A percentile compares a stretch with the other conserved stretches of the same genome.
These are phyloP conservation scores for Salvelinus alpinus DNA, from an alignment of 2,113 vertebrate species.

Conservation along the genomic window DNA sequence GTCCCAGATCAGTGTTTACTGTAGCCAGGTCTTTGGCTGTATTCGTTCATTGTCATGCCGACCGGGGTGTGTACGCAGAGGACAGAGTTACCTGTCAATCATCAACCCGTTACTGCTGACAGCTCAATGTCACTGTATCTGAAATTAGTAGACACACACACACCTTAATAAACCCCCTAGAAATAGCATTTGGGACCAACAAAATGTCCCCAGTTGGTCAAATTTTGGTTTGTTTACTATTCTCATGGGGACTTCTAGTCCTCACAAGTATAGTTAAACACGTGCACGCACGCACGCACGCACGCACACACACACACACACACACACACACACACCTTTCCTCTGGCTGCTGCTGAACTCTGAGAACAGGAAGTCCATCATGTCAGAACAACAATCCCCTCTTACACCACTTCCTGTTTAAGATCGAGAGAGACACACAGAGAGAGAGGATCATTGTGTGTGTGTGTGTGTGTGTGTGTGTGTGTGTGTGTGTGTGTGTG, in stretches of 20 bases:
- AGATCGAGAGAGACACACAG: neutral
- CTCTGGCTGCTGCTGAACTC: neutral
- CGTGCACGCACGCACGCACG: too few species aligned
- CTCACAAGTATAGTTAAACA: neutral
- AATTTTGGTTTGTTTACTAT: slow-evolving; percentile 32
- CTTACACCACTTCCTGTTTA: neutral
- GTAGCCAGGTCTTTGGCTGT: too few species aligned
- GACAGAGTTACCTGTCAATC: too few species aligned
- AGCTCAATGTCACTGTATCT: too few species aligned
- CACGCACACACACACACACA: neutral
- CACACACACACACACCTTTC: neutral
- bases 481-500: neutral
- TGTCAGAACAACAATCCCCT: neutral
- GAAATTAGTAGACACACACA: too few species aligned
- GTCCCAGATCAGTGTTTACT: too few species aligned
- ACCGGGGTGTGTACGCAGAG: too few species aligned
- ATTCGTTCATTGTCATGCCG: too few species aligned
- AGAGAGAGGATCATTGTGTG: neutral
- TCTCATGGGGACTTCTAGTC: too few species aligned
- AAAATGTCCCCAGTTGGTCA: slow-evolving; percentile 18
- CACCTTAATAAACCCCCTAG: too few species aligned
- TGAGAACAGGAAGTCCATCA: slow-evolving; percentile 18
- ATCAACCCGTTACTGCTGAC: too few species aligned
- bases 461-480: neutral
- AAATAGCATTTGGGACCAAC: neutral